Evolutionary conservation across 2,113 vertebrate species (phyloP).

Genomic region (Zosterops pallidus): DNA sequence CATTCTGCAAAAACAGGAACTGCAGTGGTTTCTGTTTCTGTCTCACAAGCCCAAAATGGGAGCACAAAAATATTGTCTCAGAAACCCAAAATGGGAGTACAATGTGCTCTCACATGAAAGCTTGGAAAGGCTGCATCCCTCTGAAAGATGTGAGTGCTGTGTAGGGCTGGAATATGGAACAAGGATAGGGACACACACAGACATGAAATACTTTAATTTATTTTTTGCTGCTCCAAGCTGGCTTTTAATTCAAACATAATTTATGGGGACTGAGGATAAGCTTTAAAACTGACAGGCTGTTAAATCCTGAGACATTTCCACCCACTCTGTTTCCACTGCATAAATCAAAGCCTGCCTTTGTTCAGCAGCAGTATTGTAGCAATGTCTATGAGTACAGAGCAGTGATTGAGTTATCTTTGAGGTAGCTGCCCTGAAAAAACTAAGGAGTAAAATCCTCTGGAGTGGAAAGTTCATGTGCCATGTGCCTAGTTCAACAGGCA

Average conservation of each 20-base stretch:
- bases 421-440: not conserved
- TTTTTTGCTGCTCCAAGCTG: not conserved
- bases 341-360: conserved; percentile 61
- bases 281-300: conserved; percentile 44
- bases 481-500: not conserved
- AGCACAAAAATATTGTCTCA: not conserved
- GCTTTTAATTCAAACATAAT: not conserved
- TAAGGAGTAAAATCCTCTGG: not conserved
- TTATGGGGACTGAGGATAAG: not conserved
- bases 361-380: not conserved
- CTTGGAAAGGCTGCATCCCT: not conserved
- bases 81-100: conserved; percentile 10
- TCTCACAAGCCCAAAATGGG: conserved; percentile 2
- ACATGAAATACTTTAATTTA: not conserved
- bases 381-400: not conserved
- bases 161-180: not conserved
- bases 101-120: not conserved
- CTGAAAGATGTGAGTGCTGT: not conserved
- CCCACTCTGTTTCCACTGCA: conserved; percentile 52
- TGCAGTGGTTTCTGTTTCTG: conserved; percentile 23
- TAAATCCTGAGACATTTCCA: conserved; percentile 54
- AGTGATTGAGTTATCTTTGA: not conserved
- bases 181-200: not conserved
- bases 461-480: not conserved
- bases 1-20: conserved; percentile 32